Percentiles rank a stretch among this genome's conserved stretches.
These are phyloP conservation scores for Drosophila infuscata DNA, from an alignment of 2,888 invertebrate genomes.

Conservation along the genomic window DNA sequence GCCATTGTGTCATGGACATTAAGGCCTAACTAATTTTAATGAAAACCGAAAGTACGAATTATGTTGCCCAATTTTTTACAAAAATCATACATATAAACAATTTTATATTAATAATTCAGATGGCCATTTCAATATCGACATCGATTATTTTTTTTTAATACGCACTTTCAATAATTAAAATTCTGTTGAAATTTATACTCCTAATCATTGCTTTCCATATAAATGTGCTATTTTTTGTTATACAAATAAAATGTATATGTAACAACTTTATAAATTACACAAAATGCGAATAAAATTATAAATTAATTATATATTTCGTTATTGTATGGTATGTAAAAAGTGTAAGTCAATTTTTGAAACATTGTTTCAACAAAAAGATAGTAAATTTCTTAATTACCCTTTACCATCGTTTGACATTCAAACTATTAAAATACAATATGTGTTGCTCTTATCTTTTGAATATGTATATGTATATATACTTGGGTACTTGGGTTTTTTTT, in stretches of 20 bases:
- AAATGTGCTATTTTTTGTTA: constrained; percentile 64
- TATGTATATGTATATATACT: not conserved
- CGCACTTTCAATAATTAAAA: constrained; percentile 20
- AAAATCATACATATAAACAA: constrained; percentile 16
- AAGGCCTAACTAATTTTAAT: constrained; percentile 66
- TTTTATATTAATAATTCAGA: constrained; percentile 43
- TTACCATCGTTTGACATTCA: constrained; percentile 8
- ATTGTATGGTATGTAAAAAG: not conserved
- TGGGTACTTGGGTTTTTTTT: constrained; percentile 6
- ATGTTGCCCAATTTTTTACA: constrained; percentile 66
- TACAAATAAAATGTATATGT: constrained; percentile 57
- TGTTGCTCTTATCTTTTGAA: constrained; percentile 13
- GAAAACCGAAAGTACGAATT: constrained; percentile 76
- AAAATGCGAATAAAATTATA: constrained; percentile 58
- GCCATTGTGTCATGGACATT: constrained; percentile 4
- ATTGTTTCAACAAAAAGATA: not conserved
- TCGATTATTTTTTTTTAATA: constrained; percentile 16
- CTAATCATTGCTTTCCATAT: constrained; percentile 37
- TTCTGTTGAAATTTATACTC: constrained; percentile 36
- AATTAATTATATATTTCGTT: constrained; percentile 21
- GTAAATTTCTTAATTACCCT: not conserved
- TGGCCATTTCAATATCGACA: constrained; percentile 65
- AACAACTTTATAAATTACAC: constrained; percentile 49
- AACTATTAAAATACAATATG: constrained; percentile 6
- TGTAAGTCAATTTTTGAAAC: not conserved